Percentiles rank a stretch among this genome's conserved stretches.
phyloP scores from a whole-genome alignment of 2,888 invertebrate genomes.

The Artemia sp. region DNA sequence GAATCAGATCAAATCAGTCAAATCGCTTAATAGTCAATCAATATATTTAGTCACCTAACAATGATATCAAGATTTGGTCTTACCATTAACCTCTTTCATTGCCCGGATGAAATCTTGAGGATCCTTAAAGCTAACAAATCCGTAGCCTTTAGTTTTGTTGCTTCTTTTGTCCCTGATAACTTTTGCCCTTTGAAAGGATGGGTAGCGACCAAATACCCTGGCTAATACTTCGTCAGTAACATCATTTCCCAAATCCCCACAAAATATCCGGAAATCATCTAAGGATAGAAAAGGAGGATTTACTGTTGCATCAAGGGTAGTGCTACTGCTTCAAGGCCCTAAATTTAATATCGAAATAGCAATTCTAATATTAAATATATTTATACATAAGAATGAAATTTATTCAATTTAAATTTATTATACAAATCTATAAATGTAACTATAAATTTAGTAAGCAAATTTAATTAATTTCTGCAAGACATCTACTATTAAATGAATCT shows the following conservation, averaged over 20 bases:
- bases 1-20: too few relatives aligned
- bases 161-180: slow-evolving; percentile 90
- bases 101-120: slow-evolving; percentile 93
- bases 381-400: too few relatives aligned
- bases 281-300: slow-evolving; percentile 25
- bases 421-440: too few relatives aligned
- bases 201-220: slow-evolving; percentile 81
- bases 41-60: too few relatives aligned
- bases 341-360: too few relatives aligned
- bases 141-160: slow-evolving; percentile 96
- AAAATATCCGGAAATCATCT: slow-evolving; percentile 96
- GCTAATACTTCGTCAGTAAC: slow-evolving; percentile 95
- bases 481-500: too few relatives aligned
- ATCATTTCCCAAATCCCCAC: slow-evolving; percentile 98
- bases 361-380: too few relatives aligned
- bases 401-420: too few relatives aligned
- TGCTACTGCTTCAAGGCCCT: too few relatives aligned
- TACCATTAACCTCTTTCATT: slow-evolving; percentile 99
- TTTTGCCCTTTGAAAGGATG: slow-evolving; percentile 81
- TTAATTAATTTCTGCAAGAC: too few relatives aligned
- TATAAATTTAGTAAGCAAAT: too few relatives aligned
- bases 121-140: slow-evolving; percentile 95
- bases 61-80: slow-evolving; percentile 29
- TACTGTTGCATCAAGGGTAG: slow-evolving; percentile 8
- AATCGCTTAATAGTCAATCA: too few relatives aligned